Conservation (phyloP, 1,140 invertebrate genomes). For the Amphibalanus amphitrite region DNA sequence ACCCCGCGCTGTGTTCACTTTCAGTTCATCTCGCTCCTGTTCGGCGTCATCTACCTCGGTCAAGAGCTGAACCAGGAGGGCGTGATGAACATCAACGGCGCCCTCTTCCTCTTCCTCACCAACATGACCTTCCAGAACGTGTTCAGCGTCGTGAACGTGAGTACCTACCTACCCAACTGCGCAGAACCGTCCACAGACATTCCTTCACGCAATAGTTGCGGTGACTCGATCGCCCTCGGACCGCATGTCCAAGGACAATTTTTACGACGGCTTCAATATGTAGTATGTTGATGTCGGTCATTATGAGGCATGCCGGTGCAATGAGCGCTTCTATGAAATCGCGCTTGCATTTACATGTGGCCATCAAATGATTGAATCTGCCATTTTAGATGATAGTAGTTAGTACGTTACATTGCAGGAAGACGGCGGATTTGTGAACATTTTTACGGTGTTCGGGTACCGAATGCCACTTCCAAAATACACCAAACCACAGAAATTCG, state of each 20-base stretch:
- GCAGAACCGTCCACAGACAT: background rate
- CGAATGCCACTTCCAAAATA: background rate
- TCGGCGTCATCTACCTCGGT: slow-evolving; percentile 75
- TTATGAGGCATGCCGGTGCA: background rate
- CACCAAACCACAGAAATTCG: too few species aligned
- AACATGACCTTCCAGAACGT: slow-evolving; percentile 90
- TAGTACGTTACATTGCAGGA: background rate
- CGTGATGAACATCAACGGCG: slow-evolving; percentile 89
- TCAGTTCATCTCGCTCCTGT: slow-evolving; percentile 64
- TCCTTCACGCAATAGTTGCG: background rate
- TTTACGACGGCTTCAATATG: background rate
- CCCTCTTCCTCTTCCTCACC: slow-evolving; percentile 77
- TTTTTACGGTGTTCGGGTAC: background rate
- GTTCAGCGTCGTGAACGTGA: slow-evolving; percentile 71
- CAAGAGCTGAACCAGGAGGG: slow-evolving; percentile 64
- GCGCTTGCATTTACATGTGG: too few species aligned
- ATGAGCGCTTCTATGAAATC: too few species aligned
- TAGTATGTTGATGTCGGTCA: background rate
- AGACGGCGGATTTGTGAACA: background rate
- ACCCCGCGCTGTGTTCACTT: slow-evolving; percentile 11
- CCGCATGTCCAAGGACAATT: background rate
- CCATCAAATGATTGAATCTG: too few species aligned
- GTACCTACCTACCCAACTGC: slow-evolving; percentile 25
- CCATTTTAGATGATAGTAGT: too few species aligned
- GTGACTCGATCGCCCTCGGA: background rate